Evolutionary conservation across 2,113 vertebrate genomes (phyloP), one percentile per base, ranked within the genome.

Genomic region (Hydrochoerus hydrochaeris): DNA sequence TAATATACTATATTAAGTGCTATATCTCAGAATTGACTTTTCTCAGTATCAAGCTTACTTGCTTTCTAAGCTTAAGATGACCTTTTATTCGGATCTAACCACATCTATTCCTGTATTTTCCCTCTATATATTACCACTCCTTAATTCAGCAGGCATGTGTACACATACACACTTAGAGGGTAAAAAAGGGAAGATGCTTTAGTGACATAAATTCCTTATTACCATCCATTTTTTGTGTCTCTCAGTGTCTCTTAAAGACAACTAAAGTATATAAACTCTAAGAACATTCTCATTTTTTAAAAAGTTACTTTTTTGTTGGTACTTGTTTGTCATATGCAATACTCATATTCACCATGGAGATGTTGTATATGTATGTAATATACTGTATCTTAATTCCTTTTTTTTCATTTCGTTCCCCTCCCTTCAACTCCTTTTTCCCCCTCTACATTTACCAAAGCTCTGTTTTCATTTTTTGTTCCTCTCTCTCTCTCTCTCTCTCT

Each of bases 71-170:
- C 32, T 90, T 95, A 73, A 20, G 24, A 67, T 52, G 44, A 77
- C 54, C 58, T 97, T 75, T 49, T 46, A 69, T 88, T 95, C 96
- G 22, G 77, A 20, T 35, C 60, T 78, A 82, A n/a, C 65, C 65
- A n/a, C 8, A n/a, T n/a, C 94, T 62, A 19, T 82, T 96, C 95
- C 92, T 96, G 62, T 19, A 84, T 93, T 87, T 82, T 71, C 49
- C 26, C 46, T 41, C 10, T 71, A 71, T 84, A 92, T n/a, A 38
- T 65, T 62, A 93, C 67, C 44, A 58, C 38, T 69, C 52, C 57
- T 32, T 4, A 7, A 41, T 86, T 96, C 54, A 96, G 32, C 46
- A 41, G 22, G 77, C 22, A 49, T 71, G 57, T 46, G 82, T 44
- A 73, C 46, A 88, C 22, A 32, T 32, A n/a, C 17, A 54, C 14